Evolutionary conservation across 2,888 invertebrate genomes (phyloP).

Genomic region (Lasioglossum leucozonium): DNA sequence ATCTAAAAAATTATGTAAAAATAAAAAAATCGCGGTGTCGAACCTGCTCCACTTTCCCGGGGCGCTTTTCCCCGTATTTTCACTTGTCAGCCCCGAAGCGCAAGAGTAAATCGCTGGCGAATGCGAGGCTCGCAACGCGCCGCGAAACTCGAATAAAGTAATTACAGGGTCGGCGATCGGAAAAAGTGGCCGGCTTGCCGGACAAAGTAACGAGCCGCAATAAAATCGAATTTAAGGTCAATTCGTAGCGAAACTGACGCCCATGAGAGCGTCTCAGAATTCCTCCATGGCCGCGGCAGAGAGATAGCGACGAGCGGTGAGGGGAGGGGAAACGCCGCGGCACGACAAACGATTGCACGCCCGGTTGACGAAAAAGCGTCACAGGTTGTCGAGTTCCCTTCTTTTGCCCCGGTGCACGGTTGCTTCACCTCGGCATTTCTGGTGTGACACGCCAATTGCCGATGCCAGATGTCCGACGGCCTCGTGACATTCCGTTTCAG

Average conservation of each 20-base stretch:
- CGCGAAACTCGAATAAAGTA: slow-evolving; percentile 58
- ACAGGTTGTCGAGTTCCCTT: slow-evolving; percentile 52
- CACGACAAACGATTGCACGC: slow-evolving; percentile 66
- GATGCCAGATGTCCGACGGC: slow-evolving; percentile 70
- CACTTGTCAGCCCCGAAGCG: not conserved
- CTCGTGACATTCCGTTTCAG: slow-evolving; percentile 68
- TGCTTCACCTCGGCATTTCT: slow-evolving; percentile 65
- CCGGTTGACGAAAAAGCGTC: slow-evolving; percentile 61
- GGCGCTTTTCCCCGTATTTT: not conserved
- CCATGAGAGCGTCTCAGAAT: slow-evolving; percentile 47
- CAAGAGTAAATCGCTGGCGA: not conserved
- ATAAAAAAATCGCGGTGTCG: not conserved
- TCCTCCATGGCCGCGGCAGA: slow-evolving; percentile 29
- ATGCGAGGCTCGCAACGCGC: not conserved
- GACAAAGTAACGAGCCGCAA: slow-evolving; percentile 30
- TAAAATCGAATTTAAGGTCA: slow-evolving; percentile 60
- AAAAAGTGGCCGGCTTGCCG: slow-evolving; percentile 49
- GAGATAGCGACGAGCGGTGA: too few species aligned
- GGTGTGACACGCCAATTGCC: slow-evolving; percentile 74
- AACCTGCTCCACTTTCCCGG: not conserved
- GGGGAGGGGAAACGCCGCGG: slow-evolving; percentile 55
- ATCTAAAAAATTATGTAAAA: not conserved
- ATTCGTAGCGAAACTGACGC: slow-evolving; percentile 56
- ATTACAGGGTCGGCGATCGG: slow-evolving; percentile 42
- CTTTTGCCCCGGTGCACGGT: slow-evolving; percentile 50